Evolutionary conservation across 2,888 invertebrate species (phyloP), one percentile per base, ranked within the genome.

Genomic region (Lomographa bimaculata): DNA sequence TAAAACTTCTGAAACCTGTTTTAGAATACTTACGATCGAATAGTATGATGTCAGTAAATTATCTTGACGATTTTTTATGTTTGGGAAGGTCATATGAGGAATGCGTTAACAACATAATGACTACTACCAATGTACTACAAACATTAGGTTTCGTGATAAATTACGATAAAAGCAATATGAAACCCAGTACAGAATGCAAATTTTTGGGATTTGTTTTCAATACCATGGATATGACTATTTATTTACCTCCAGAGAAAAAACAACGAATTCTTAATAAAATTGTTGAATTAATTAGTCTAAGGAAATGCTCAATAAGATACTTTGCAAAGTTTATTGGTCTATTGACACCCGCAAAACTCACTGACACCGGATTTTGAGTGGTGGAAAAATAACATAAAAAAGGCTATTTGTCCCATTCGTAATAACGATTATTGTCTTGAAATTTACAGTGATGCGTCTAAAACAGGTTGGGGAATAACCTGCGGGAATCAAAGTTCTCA

Each of bases 361-460:
- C 39, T 17, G 1, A 40, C 16, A 36, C 2, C 7, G 19, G 26
- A 39, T 7, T 36, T 32, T 7, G 5, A 16, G 1, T 46, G 40
- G 36, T 46, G 40, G 41, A 25, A 4, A 25, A 5, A 28, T 8
- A 20, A 45, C 4, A 40, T 40, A 14, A 9, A 8, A 1, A 2
- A 8, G 2, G 25, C 35, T 5, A 16, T 7, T 16, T 23, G 7
- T 27, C 21, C 35, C 4, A 17, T 32, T 23, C 27, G 26, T 18
- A 25, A 5, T 3, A 28, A 36, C 10, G 12, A 36, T 33, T 33
- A 41, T n/a, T 5, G 0, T 0, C 1, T 37, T 4, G 18, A 20
- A 14, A 42, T 36, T 9, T 40, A 27, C 10, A 40, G 35, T 20
- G 40, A 35, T n/a, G 39, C 39, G 1, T 30, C 34, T 14, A 14